phyloP scores from a whole-genome alignment of 2,113 vertebrate species.

The Chlamydotis undulata region DNA sequence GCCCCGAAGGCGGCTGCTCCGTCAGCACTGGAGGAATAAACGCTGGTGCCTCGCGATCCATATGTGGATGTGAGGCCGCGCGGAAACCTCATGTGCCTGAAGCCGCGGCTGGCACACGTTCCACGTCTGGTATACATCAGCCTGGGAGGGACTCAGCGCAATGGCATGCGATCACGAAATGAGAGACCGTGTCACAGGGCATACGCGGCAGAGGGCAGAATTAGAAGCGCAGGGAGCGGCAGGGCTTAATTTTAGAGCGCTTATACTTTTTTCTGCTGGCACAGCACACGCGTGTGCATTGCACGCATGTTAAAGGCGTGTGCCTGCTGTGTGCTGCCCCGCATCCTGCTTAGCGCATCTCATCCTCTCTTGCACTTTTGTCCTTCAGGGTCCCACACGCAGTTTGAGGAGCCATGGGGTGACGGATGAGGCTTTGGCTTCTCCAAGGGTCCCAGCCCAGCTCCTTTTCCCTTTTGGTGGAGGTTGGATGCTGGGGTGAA shows the following conservation, averaged over 20 bases:
- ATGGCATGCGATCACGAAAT: constrained; percentile 1
- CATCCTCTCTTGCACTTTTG: too few relatives aligned
- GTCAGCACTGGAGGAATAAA: background rate
- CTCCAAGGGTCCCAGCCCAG: background rate
- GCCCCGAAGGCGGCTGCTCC: background rate
- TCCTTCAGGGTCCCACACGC: background rate
- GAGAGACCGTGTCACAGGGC: constrained; percentile 36
- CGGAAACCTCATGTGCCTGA: background rate
- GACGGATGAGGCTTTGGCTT: background rate
- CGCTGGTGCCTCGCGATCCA: background rate
- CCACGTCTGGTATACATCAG: background rate
- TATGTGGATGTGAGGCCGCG: background rate
- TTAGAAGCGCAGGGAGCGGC: background rate
- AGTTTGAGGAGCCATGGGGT: background rate
- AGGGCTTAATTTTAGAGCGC: background rate
- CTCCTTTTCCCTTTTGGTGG: background rate
- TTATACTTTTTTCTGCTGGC: background rate
- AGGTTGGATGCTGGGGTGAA: background rate
- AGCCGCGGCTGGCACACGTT: background rate
- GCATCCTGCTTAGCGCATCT: background rate
- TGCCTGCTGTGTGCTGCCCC: background rate
- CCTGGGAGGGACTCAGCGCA: background rate
- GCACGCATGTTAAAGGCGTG: background rate
- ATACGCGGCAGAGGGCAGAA: background rate
- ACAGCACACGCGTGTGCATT: accelerated